Base-by-base conservation (phyloP, 2,797 vertebrate genomes). In the Lophius americanus region DNA sequence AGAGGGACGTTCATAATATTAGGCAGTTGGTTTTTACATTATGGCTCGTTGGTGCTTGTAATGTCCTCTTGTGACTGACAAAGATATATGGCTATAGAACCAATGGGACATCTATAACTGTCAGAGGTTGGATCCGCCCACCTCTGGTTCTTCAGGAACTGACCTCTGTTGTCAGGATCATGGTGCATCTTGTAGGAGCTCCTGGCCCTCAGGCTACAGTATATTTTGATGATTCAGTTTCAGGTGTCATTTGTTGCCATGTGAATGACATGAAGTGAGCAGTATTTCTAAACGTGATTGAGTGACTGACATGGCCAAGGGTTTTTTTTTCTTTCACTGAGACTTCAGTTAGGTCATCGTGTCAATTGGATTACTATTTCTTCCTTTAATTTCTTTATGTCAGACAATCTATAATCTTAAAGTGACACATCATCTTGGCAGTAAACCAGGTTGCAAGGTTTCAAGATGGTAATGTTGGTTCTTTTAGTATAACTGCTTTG, bases 211-310 rank as follows among this genome's bases (percentile, higher is more conserved):
- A 44, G 55, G 2, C 23, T 23, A 41, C 39, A 41, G 10, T 32
- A 11, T 37, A 13, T 42, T 3, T 11, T 42, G 14, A 11, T 42
- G 11, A 42, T 51, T 7, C 11, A 51, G 59, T 14, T 32, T 13
- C 6, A 13, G 23, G 35, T 37, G 43, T 60, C 35, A 48, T 10
- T 10, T 48, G 13, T 11, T 14, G 6, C 13, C 12, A 42, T 51
- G 11, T 61, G 13, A 73, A 46, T 3, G 8, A 46, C 51, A 60
- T 12, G 37, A 49, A 35, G 36, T 47, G 9, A 58, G 49, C 54
- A 50, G 42, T n/a, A 9, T 8, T 4, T 23, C 7, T 14, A 23
- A 36, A 13, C 37, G 35, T 10, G 0, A 3, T 11, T 23, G 8
- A 9, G 23, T 36, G 37, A 42, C 50, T 36, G 7, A 48, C 11